phyloP scores from a whole-genome alignment of 2,888 invertebrate genomes.

The Zaprionus bogoriensis region DNA sequence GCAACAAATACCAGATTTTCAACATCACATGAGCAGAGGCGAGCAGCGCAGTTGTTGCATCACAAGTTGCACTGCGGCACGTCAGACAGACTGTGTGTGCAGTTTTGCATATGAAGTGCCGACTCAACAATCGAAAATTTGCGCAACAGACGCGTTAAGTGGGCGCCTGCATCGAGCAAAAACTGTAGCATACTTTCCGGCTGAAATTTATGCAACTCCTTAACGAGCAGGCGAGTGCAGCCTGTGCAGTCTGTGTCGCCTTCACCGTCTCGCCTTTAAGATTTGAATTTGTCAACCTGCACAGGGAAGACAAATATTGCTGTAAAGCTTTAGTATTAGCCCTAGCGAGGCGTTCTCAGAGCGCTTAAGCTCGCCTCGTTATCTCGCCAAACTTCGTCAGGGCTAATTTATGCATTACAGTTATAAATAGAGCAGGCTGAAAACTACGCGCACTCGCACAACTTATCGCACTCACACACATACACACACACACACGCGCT shows the following conservation, averaged over 20 bases:
- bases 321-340: too few species aligned
- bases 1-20: slow-evolving; percentile 78
- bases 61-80: slow-evolving; percentile 17
- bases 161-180: slow-evolving; percentile 47
- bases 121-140: slow-evolving; percentile 78
- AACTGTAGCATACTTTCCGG: slow-evolving; percentile 68
- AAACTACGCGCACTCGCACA: slow-evolving; percentile 3
- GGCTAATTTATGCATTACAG: slow-evolving; percentile 75
- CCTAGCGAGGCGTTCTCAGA: slow-evolving; percentile 35
- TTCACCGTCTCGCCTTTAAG: too few species aligned
- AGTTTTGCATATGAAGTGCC: slow-evolving; percentile 77
- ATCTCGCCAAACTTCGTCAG: slow-evolving; percentile 55
- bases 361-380: slow-evolving; percentile 41
- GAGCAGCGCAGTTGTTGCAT: slow-evolving; percentile 31
- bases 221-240: slow-evolving; percentile 61
- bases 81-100: slow-evolving; percentile 40
- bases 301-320: neutral
- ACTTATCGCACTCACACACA: neutral
- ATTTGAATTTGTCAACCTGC: slow-evolving; percentile 16
- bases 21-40: slow-evolving; percentile 48
- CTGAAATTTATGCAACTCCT: slow-evolving; percentile 62
- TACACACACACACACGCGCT: slow-evolving; percentile 19
- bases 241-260: slow-evolving; percentile 5
- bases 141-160: slow-evolving; percentile 76
- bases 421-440: slow-evolving; percentile 43